Evolutionary conservation across 2,113 vertebrate species (phyloP).

Genomic region (Macheiramphus alcinus): DNA sequence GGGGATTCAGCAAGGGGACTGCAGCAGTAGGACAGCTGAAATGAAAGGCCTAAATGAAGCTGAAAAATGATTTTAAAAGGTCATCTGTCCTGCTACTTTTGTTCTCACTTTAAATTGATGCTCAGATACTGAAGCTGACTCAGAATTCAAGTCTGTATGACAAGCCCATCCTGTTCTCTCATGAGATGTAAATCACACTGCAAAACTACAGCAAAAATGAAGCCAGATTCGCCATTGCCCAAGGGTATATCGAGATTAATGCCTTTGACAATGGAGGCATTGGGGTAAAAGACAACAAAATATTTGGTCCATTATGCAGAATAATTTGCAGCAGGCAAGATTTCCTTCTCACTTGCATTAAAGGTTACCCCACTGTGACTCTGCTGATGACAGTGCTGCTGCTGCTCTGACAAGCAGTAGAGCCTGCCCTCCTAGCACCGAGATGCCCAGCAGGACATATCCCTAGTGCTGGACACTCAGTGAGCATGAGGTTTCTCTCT

Average conservation of each 20-base stretch:
- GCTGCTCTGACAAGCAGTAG: not conserved
- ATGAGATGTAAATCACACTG: slow-evolving; percentile 12
- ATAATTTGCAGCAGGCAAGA: not conserved
- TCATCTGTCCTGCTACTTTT: slow-evolving; percentile 15
- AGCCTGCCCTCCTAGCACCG: not conserved
- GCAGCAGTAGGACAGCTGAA: not conserved
- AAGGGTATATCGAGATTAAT: not conserved
- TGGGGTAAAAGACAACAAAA: slow-evolving; percentile 21
- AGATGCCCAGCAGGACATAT: not conserved
- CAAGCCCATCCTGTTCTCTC: slow-evolving; percentile 25
- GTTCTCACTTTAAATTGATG: slow-evolving; percentile 21
- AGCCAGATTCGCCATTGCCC: not conserved
- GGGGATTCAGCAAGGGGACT: not conserved
- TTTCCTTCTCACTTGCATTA: not conserved
- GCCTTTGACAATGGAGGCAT: slow-evolving; percentile 3
- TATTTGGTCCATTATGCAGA: slow-evolving; percentile 1
- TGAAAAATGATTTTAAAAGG: slow-evolving; percentile 27
- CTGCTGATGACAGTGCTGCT: not conserved
- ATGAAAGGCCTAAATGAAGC: not conserved
- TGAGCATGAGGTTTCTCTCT: not conserved
- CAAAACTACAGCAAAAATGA: not conserved
- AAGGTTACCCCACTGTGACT: not conserved
- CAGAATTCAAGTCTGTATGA: not conserved
- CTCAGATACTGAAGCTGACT: slow-evolving; percentile 14
- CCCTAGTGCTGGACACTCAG: fast-evolving